Evolutionary conservation across 1,140 invertebrate genomes (phyloP), one percentile per base, ranked within the genome.

Genomic region (Psix sp.): DNA sequence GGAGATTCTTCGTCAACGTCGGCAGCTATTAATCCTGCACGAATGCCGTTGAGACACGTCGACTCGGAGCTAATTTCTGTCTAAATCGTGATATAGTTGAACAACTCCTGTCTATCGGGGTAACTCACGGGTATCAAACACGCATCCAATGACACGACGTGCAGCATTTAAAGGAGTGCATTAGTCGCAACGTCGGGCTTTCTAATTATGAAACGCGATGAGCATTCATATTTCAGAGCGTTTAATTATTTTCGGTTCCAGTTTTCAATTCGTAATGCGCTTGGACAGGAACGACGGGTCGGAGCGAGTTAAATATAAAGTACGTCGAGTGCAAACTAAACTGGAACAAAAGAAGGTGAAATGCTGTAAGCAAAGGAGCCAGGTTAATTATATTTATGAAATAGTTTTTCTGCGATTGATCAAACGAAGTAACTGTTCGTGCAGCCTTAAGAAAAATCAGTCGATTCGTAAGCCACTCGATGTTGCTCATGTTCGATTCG

Each of bases 1-100:
- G 43, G 57, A 65, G 48, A 74, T 71, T 71, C 62, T 74, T 74
- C 70, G 49, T 74, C 62, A 67, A 57, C 57, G 70, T 62, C 70
- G 62, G 40, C 62, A 43, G 56, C 14, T 38, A 63, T 74, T 74
- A 74, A 74, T 62, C 42, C 38, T 51, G 31, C 36, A 29, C 29
- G 49, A 67, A 67, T 67, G 51, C 62, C 57, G 24, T 48, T 60
- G 54, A 66, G 70, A 62, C 43, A 67, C 43, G 31, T 49, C 63
- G 52, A 68, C 54, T 62, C 49, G 17, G 10, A 57, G 57, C 56
- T 67, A 74, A 74, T 74, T 74, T 67, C 40, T 54, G 51, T 63
- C 57, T 63, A 56, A 62, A 67, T 66, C 24, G 42, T 62, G 56
- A 73, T 60, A 52, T 35, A 52, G 14, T 39, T 14, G 40, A 67